Evolutionary conservation across 2,888 invertebrate genomes (phyloP), one percentile per base, ranked within the genome.

Genomic region (Drosophila mercatorum): DNA sequence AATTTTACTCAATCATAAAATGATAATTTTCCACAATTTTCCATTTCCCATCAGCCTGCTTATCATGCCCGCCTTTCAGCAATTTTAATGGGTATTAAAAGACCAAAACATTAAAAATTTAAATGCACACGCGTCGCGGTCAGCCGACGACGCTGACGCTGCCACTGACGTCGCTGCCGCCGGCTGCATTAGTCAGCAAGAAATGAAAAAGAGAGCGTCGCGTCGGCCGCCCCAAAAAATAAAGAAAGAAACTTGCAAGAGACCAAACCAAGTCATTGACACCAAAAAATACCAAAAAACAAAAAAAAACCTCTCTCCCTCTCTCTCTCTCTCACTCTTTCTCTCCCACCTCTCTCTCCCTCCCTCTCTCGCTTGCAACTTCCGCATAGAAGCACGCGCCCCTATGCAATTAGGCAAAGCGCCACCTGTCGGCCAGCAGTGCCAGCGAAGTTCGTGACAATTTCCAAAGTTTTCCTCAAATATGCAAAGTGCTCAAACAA

Each of bases 211-310:
- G 80, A 75, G 70, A 72, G 71, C 76, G 67, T 67, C 53, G 71
- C 76, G 67, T 53, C 57, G 43, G 44, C 40, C 55, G 52, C 51
- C 78, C 82, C 83, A 80, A 51, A 51, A 83, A 83, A 51, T 81
- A 83, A 22, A 22, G 2, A 87, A 83, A 83, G 86, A 83, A 83
- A 83, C 83, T 81, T 84, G 80, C 81, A 83, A 73, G 84, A 70
- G 66, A 78, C 80, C 77, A 78, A 75, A 75, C 72, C 67, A 83
- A 83, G 83, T 83, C 83, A 83, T 83, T 83, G 83, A 83, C 86
- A 87, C 80, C 68, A 83, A 83, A 80, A 57, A 57, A 51, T 56
- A 57, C 52, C 59, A 70, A 68, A 44, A 44, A 17, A 17, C 4
- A 17, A 44, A n/a, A n/a, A n/a, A n/a, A n/a, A n/a, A 17, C 17